A percentile compares a stretch with the other conserved stretches of the same genome.
These are phyloP conservation scores for Datnioides undecimradiatus DNA, from an alignment of 2,113 vertebrate genomes.

Conservation along the genomic window DNA sequence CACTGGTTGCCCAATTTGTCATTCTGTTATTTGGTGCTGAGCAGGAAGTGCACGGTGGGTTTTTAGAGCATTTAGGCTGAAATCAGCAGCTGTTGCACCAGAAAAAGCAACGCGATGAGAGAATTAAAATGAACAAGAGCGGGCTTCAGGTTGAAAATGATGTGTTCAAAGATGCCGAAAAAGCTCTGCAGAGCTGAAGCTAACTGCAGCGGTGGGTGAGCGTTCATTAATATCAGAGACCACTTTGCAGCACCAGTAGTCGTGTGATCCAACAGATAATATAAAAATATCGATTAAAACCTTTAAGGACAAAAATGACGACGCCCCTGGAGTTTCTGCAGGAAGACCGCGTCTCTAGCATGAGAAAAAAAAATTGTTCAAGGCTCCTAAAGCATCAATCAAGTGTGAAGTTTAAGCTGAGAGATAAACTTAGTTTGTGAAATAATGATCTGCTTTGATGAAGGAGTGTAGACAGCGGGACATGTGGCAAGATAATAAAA, in stretches of 20 bases:
- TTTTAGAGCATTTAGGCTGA: no score
- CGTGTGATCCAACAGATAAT: background rate
- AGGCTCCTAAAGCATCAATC: background rate
- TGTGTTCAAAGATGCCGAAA: no score
- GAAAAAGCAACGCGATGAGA: no score
- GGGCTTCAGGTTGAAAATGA: no score
- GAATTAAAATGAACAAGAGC: no score
- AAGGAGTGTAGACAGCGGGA: conserved; percentile 7
- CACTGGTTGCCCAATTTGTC: no score
- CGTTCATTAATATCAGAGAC: background rate
- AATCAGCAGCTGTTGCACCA: no score
- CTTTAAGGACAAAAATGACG: background rate
- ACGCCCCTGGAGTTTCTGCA: background rate
- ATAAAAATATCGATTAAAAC: background rate
- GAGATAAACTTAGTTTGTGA: conserved; percentile 20
- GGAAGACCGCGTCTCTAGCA: background rate
- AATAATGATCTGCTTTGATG: conserved; percentile 35
- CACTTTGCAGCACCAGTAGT: background rate
- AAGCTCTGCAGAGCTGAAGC: background rate
- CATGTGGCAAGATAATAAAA: conserved; percentile 15
- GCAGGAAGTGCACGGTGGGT: no score
- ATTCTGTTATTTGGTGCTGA: no score
- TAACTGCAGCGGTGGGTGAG: background rate
- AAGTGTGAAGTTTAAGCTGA: background rate
- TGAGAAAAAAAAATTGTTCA: background rate